Evolutionary conservation across 2,888 invertebrate genomes (phyloP), one percentile per base, ranked within the genome.

Genomic region (Oscheius sp.): DNA sequence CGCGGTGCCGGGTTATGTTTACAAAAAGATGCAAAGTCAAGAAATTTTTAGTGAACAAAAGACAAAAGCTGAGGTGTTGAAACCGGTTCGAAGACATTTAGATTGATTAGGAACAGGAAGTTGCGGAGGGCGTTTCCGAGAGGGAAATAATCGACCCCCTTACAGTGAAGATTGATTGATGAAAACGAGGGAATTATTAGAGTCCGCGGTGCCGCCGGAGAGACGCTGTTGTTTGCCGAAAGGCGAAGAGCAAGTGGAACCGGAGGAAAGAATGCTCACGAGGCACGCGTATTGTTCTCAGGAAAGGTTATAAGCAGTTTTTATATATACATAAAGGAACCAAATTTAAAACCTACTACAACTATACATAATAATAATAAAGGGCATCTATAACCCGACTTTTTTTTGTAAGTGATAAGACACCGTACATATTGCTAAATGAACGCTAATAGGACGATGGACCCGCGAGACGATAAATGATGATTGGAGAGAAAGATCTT

Each of bases 61-160:
- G 50, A 54, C 54, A 30, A 44, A 17, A 36, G 33, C 41, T 59
- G 59, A 44, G 44, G 41, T 41, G 41, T 41, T 9, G 14, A n/a
- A 59, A 59, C 59, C 59, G 44, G 59, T 59, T 59, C 56, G 41
- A 38, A 59, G 41, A 59, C 59, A 41, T 59, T 59, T 41, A 44
- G 59, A 59, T 59, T 59, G 59, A 59, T 59, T 59, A 59, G 59
- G 59, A 59, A 59, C 59, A 59, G 59, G 59, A 59, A 28, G 54
- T 17, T n/a, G 33, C 24, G 44, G n/a, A 26, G 41, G 24, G 44
- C 57, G 26, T 44, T 14, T 12, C n/a, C 17, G 38, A 20, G 41
- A 57, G 26, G 38, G 24, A 36, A 33, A 54, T 6, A 36, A n/a
- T n/a, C n/a, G n/a, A n/a, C n/a, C n/a, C n/a, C n/a, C n/a, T n/a